Conservation (phyloP, 2,888 invertebrate genomes). For the Ormyrus nitidulus region DNA sequence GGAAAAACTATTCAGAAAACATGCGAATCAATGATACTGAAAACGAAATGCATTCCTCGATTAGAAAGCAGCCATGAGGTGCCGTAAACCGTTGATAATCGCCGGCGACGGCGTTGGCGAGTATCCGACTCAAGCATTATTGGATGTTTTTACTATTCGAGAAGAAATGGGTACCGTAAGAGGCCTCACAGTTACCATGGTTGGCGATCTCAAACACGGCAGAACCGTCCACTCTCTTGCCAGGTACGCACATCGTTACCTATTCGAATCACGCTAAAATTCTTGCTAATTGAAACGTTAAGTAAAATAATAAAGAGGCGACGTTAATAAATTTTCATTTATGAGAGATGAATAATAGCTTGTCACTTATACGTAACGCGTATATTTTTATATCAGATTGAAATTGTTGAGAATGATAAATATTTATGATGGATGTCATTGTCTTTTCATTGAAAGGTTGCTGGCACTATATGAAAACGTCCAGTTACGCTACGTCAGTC, state of each 20-base stretch:
- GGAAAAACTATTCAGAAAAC: background rate
- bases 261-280: too few relatives aligned
- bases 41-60: slow-evolving; percentile 17
- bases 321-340: too few relatives aligned
- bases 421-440: slow-evolving; percentile 22
- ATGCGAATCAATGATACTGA: too few relatives aligned
- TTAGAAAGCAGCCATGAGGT: slow-evolving; percentile 88
- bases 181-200: slow-evolving; percentile 97
- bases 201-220: slow-evolving; percentile 98
- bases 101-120: slow-evolving; percentile 98
- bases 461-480: slow-evolving; percentile 93
- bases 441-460: slow-evolving; percentile 75
- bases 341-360: too few relatives aligned
- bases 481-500: slow-evolving; percentile 93
- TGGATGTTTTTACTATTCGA: slow-evolving; percentile 98
- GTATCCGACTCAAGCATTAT: slow-evolving; percentile 97
- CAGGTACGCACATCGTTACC: slow-evolving; percentile 74
- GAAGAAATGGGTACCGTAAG: slow-evolving; percentile 99
- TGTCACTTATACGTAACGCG: too few relatives aligned
- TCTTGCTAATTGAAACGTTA: too few relatives aligned
- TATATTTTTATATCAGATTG: too few relatives aligned
- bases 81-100: slow-evolving; percentile 95
- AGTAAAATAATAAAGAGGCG: too few relatives aligned
- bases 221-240: slow-evolving; percentile 98
- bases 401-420: slow-evolving; percentile 15